phyloP scores from a whole-genome alignment of 2,888 invertebrate genomes.

The Meteorus cinctellus region DNA sequence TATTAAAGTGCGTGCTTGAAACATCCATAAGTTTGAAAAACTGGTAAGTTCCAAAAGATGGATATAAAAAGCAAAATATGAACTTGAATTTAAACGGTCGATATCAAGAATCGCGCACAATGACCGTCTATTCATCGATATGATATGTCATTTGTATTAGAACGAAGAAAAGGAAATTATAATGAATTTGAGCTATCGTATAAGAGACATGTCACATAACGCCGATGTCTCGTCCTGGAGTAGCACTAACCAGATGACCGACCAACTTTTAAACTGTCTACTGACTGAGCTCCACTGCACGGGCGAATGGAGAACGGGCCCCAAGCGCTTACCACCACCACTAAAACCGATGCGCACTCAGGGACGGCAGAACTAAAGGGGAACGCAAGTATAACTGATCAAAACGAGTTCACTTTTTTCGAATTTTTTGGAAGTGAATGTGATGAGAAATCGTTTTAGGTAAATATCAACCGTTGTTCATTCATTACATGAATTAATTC shows the following conservation, averaged over 20 bases:
- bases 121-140: background rate
- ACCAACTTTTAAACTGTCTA: slow-evolving; percentile 61
- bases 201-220: slow-evolving; percentile 24
- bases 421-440: too few relatives aligned
- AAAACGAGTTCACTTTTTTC: too few relatives aligned
- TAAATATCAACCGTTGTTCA: too few relatives aligned
- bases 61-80: background rate
- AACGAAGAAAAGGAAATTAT: background rate
- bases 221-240: slow-evolving; percentile 37
- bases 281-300: slow-evolving; percentile 68
- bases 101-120: slow-evolving; percentile 9
- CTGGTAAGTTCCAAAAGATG: background rate
- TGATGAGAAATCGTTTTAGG: too few relatives aligned
- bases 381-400: slow-evolving; percentile 16
- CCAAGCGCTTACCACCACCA: slow-evolving; percentile 52
- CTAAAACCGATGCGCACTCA: slow-evolving; percentile 40
- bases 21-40: background rate
- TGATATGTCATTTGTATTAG: slow-evolving; percentile 28
- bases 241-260: slow-evolving; percentile 64
- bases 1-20: background rate
- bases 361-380: slow-evolving; percentile 31
- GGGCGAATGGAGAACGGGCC: slow-evolving; percentile 64
- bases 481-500: too few relatives aligned
- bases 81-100: background rate
- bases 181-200: background rate